Evolutionary conservation across 2,888 invertebrate genomes (phyloP), one percentile per base, ranked within the genome.

Genomic region (Caenorhabditis doughertyi): DNA sequence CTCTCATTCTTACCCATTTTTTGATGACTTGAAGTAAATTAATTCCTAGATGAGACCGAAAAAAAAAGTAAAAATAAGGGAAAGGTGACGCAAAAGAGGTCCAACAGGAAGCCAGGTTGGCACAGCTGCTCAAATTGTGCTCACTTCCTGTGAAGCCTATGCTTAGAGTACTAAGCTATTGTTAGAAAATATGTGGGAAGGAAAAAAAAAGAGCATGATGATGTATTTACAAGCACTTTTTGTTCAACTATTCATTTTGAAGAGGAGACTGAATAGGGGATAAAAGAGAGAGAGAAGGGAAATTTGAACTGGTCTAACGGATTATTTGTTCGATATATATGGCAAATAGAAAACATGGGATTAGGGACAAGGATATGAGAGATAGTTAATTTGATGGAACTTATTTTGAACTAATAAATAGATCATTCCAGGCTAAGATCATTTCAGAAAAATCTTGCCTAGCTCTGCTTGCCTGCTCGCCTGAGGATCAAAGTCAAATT

Each of bases 91-190:
- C 27, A 55, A 18, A 47, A 47, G 55, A 39, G 56, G 35, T 53
- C 49, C 58, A 64, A 64, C 58, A 35, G 76, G 76, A 68, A 60
- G 67, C 65, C 67, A 67, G 68, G 67, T 76, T 67, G 76, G 68
- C 76, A 68, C 76, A 76, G 76, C 76, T 76, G 76, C 76, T 76
- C 76, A 76, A 76, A 76, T 76, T 76, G 76, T 68, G 76, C 76
- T 76, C 76, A 76, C 76, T 76, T 76, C 76, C 76, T 56, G 64
- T 56, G 74, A 51, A 51, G 62, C 58, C 8, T 13, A n/a, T 21
- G 18, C 27, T 58, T 39, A 27, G 32, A 71, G 49, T 58, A 71
- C 29, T 29, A 47, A 60, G 73, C 76, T 68, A 76, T 76, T 76
- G 76, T 76, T 67, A 25, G 76, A 60, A 58, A 42, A 58, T 47